These are phyloP conservation scores for Diplolepis rosae DNA, from an alignment of 2,888 invertebrate genomes.

Conservation along the genomic window DNA sequence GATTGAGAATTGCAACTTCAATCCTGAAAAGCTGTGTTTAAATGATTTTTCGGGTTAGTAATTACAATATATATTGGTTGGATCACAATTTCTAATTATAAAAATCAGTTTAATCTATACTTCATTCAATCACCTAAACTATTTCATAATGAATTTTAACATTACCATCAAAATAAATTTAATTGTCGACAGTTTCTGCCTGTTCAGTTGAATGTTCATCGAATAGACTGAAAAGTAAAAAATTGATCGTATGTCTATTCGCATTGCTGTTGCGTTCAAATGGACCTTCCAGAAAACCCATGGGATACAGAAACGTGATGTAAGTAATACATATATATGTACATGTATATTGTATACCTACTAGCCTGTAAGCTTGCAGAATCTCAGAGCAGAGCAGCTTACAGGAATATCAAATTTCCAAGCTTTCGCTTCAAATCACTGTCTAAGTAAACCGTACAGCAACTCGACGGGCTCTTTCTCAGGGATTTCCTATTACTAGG, in stretches of 20 bases:
- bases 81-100: no score
- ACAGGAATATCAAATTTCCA: slow-evolving; percentile 64
- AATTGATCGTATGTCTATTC: slow-evolving; percentile 17
- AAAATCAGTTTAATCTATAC: no score
- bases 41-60: no score
- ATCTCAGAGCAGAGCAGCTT: slow-evolving; percentile 46
- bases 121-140: no score
- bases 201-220: not conserved
- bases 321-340: not conserved
- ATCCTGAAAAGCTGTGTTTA: no score
- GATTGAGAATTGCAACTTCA: no score
- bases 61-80: no score
- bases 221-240: not conserved
- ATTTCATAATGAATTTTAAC: no score
- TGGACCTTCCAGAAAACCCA: slow-evolving; percentile 9
- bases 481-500: slow-evolving; percentile 19
- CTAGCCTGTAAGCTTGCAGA: slow-evolving; percentile 4
- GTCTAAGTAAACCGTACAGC: slow-evolving; percentile 58
- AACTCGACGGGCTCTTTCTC: slow-evolving; percentile 57
- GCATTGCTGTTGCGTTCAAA: slow-evolving; percentile 10
- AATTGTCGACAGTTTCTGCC: no score
- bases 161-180: no score
- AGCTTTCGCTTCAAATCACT: slow-evolving; percentile 66
- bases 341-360: slow-evolving; percentile 3
- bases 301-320: slow-evolving; percentile 11